Evolutionary conservation across 2,888 invertebrate genomes (phyloP).

Genomic region (Nephrotoma flavescens): DNA sequence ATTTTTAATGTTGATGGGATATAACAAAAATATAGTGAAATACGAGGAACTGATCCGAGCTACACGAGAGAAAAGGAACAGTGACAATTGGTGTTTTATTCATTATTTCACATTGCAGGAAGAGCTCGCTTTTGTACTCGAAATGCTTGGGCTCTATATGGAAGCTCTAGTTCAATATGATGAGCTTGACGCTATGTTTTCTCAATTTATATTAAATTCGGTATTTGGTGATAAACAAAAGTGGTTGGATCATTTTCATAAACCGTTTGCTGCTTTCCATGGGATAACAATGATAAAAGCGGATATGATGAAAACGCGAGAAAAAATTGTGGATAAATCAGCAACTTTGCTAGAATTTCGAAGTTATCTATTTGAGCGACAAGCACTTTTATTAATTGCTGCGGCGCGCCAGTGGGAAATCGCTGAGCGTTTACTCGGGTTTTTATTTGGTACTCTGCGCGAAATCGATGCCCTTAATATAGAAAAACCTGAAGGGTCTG

Average conservation of each 20-base stretch:
- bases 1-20: conserved; percentile 69
- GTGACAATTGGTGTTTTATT: conserved; percentile 86
- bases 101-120: conserved; percentile 90
- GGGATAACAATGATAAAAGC: conserved; percentile 51
- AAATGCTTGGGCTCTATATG: conserved; percentile 85
- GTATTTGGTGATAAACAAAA: conserved; percentile 71
- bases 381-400: conserved; percentile 69
- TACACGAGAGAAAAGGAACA: conserved; percentile 78
- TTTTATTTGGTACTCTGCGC: conserved; percentile 76
- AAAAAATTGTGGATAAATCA: conserved; percentile 22
- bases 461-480: conserved; percentile 74
- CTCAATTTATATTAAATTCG: conserved; percentile 92
- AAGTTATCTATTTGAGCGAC: conserved; percentile 85
- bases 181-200: conserved; percentile 90
- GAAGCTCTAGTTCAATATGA: conserved; percentile 95
- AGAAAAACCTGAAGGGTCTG: conserved; percentile 62
- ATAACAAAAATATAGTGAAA: conserved; percentile 68
- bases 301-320: conserved; percentile 23
- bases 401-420: conserved; percentile 70
- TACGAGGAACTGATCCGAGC: conserved; percentile 85
- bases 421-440: conserved; percentile 75
- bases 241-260: conserved; percentile 72
- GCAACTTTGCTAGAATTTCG: conserved; percentile 77
- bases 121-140: conserved; percentile 85
- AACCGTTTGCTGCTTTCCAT: conserved; percentile 67